Percentiles rank a stretch among this genome's conserved stretches.
Evolutionary conservation across 1,140 invertebrate species (phyloP).

Genomic region (Papilio dardanus): DNA sequence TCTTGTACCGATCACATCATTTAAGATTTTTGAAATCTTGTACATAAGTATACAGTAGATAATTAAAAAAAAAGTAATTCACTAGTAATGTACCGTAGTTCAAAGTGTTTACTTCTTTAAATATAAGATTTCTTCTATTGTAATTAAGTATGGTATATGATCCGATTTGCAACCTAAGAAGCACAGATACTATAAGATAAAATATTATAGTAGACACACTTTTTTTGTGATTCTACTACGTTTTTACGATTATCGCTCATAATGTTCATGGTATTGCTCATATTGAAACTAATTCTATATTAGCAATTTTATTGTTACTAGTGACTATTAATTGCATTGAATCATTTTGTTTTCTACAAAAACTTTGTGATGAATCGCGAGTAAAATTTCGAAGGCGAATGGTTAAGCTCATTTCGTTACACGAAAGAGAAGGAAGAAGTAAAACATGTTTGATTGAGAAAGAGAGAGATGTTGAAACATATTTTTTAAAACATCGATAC

Average conservation of each 20-base stretch:
- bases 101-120: slow-evolving; percentile 73
- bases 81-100: slow-evolving; percentile 71
- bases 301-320: background rate
- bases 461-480: background rate
- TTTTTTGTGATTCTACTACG: too few species aligned
- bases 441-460: background rate
- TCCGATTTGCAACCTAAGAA: slow-evolving; percentile 59
- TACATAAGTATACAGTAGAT: slow-evolving; percentile 75
- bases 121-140: slow-evolving; percentile 70
- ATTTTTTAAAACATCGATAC: background rate
- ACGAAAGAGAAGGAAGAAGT: background rate
- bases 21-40: slow-evolving; percentile 68
- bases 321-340: too few species aligned
- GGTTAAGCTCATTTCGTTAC: background rate
- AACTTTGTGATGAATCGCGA: too few species aligned
- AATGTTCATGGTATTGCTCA: too few species aligned
- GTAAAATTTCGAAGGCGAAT: background rate
- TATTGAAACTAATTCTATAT: background rate
- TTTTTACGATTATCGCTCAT: too few species aligned
- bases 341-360: too few species aligned
- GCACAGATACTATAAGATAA: background rate
- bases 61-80: slow-evolving; percentile 63
- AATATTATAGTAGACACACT: background rate
- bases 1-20: slow-evolving; percentile 6
- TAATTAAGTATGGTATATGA: slow-evolving; percentile 54